Conservation (phyloP, 2,797 vertebrate species). For the Peromyscus attwateri region DNA sequence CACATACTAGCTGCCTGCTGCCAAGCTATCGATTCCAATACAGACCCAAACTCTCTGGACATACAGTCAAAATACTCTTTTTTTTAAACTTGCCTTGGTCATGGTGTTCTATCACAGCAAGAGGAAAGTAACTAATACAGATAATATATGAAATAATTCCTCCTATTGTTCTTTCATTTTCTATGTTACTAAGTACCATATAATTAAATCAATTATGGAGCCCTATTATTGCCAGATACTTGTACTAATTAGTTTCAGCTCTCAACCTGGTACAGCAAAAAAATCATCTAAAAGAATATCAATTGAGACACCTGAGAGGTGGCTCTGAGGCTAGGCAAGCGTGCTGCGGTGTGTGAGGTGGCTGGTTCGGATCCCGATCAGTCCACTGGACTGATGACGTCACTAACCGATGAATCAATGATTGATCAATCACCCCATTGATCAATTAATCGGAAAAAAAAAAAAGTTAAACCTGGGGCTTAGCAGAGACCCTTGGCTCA, state of each 20-base stretch:
- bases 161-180: constrained; percentile 45
- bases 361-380: no score
- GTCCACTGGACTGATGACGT: no score
- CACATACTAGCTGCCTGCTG: neutral
- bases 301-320: no score
- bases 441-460: no score
- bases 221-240: neutral
- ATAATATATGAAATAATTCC: neutral
- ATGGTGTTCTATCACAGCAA: neutral
- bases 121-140: no score
- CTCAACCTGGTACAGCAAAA: neutral
- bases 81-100: no score
- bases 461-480: no score
- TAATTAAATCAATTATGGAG: constrained; percentile 48
- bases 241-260: neutral
- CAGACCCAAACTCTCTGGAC: neutral
- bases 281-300: neutral
- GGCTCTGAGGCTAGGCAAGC: no score
- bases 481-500: no score
- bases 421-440: no score
- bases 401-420: no score
- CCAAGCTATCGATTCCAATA: neutral
- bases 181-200: neutral
- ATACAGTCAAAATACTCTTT: neutral
- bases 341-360: no score